phyloP scores from a whole-genome alignment of 2,888 invertebrate species.

The Drosophila mayaguana region DNA sequence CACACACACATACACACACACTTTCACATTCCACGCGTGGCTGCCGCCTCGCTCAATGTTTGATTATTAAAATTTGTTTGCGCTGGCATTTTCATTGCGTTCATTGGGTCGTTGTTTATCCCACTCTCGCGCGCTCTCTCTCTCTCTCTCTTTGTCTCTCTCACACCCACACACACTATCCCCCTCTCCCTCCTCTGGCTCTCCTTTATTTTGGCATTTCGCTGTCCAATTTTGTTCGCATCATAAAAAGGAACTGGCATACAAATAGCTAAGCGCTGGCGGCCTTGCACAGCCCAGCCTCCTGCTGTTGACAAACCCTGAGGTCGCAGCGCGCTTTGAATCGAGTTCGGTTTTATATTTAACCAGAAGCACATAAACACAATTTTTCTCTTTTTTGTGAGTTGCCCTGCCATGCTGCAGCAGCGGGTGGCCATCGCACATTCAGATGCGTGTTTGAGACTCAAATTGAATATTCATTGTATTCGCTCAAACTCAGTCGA shows the following conservation, averaged over 20 bases:
- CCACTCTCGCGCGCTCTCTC: slow-evolving; percentile 1
- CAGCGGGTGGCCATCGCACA: slow-evolving; percentile 14
- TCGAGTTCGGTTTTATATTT: slow-evolving; percentile 33
- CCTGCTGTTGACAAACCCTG: slow-evolving; percentile 47
- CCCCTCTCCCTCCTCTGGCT: neutral
- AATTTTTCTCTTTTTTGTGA: neutral
- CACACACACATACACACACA: slow-evolving; percentile 33
- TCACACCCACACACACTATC: neutral
- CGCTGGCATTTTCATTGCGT: slow-evolving; percentile 74
- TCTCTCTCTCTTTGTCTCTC: neutral
- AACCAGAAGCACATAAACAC: slow-evolving; percentile 19
- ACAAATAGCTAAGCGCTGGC: slow-evolving; percentile 51
- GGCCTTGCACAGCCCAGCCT: slow-evolving; percentile 25
- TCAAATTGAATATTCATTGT: slow-evolving; percentile 28
- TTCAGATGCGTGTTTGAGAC: slow-evolving; percentile 25
- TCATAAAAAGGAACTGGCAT: slow-evolving; percentile 36
- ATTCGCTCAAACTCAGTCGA: slow-evolving; percentile 18
- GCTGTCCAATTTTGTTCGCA: slow-evolving; percentile 38
- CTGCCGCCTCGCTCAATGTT: slow-evolving; percentile 56
- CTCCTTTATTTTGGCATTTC: slow-evolving; percentile 29
- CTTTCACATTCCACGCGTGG: slow-evolving; percentile 75
- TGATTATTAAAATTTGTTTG: slow-evolving; percentile 76
- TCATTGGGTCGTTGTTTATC: slow-evolving; percentile 63
- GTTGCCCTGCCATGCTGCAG: neutral
- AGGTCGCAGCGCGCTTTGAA: slow-evolving; percentile 32